Conservation (phyloP, 2,797 vertebrate species). For the Sebastes oblongus region DNA sequence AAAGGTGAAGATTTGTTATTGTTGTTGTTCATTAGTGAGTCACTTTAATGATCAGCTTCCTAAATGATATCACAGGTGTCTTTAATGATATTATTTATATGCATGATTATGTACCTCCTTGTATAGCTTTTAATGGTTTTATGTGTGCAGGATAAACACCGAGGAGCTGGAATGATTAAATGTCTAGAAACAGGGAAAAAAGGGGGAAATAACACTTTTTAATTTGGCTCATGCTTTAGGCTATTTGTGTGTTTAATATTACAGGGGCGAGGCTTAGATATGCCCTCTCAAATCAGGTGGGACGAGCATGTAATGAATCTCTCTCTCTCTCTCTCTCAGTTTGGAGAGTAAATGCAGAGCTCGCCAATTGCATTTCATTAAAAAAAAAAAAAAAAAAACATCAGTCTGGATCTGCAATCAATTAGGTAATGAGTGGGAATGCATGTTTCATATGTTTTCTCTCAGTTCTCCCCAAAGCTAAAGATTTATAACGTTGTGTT, state of each 20-base stretch:
- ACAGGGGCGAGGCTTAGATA: slow-evolving; percentile 64
- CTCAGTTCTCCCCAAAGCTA: slow-evolving; percentile 48
- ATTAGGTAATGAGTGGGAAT: slow-evolving; percentile 70
- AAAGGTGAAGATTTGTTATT: neutral
- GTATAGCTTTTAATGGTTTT: neutral
- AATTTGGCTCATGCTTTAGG: slow-evolving; percentile 78
- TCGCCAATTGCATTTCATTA: slow-evolving; percentile 78
- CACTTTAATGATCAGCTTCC: neutral
- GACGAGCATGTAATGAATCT: slow-evolving; percentile 69
- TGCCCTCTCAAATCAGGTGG: slow-evolving; percentile 75
- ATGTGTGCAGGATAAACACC: slow-evolving; percentile 26
- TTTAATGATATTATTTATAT: neutral
- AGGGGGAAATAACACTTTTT: slow-evolving; percentile 72
- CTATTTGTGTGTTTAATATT: slow-evolving; percentile 79
- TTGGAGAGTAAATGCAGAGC: slow-evolving; percentile 53
- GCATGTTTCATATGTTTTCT: slow-evolving; percentile 66
- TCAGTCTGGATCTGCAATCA: slow-evolving; percentile 66
- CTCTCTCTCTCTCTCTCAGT: slow-evolving; percentile 36
- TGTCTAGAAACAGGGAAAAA: slow-evolving; percentile 67
- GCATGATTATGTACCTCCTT: neutral
- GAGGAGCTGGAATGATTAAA: slow-evolving; percentile 67
- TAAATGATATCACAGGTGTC: neutral
- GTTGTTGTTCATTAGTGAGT: neutral
- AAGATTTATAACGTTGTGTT: slow-evolving; percentile 52
- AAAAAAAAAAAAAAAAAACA: slow-evolving; percentile 42